A percentile compares a stretch with the other conserved stretches of the same genome.
Conservation (phyloP, 2,113 vertebrate species). For the Alligator sinensis region DNA sequence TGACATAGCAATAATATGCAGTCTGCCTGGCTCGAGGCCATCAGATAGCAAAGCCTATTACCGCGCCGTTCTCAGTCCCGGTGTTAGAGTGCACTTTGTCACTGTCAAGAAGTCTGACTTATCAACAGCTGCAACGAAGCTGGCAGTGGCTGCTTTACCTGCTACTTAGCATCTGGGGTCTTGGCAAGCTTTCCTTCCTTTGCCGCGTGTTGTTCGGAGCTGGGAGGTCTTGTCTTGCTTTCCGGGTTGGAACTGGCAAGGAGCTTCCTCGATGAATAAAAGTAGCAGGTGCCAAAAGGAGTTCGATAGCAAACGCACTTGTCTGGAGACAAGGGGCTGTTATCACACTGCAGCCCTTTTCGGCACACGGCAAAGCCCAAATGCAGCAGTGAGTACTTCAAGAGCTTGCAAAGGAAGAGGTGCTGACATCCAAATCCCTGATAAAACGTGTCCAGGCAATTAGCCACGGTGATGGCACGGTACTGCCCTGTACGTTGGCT, state of each 20-base stretch:
- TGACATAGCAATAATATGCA: accelerated
- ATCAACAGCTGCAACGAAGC: not conserved
- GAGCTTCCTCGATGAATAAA: accelerated
- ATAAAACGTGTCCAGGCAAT: not conserved
- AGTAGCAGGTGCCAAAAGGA: accelerated
- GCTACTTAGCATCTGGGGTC: accelerated
- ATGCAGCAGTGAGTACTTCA: not conserved
- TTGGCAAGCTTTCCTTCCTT: not conserved
- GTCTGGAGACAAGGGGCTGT: accelerated
- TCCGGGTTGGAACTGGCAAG: not conserved
- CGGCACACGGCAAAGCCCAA: accelerated
- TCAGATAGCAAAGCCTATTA: conserved; percentile 16
- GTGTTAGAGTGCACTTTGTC: not conserved
- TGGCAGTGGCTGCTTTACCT: not conserved
- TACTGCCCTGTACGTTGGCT: not conserved
- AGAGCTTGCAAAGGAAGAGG: not conserved
- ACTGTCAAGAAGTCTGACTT: not conserved
- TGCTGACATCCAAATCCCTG: not conserved
- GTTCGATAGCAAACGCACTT: not conserved
- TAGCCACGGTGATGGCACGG: not conserved
- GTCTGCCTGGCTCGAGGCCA: not conserved
- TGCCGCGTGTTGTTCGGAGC: not conserved
- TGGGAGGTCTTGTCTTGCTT: not conserved
- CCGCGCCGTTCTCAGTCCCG: not conserved
- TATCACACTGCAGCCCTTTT: accelerated